These are phyloP conservation scores for Microctenopoma stevenorrisi DNA, from an alignment of 2,797 vertebrate genomes.

Conservation along the genomic window DNA sequence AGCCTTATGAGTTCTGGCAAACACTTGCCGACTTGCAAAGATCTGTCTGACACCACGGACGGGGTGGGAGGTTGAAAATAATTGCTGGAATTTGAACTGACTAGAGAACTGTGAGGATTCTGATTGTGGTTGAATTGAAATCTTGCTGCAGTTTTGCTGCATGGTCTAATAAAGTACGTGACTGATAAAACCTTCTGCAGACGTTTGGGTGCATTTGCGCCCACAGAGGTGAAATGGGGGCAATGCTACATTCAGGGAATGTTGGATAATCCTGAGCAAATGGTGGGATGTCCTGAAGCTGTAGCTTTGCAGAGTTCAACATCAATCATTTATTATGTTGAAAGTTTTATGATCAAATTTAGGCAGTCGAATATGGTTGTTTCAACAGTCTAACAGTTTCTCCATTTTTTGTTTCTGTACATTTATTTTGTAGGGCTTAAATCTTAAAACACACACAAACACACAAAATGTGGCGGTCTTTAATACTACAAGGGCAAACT, in stretches of 20 bases:
- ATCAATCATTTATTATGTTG: background rate
- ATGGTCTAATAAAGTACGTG: constrained; percentile 12
- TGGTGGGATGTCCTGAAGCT: background rate
- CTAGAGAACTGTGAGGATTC: constrained; percentile 14
- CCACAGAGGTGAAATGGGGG: constrained; percentile 54
- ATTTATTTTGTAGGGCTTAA: no score
- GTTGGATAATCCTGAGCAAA: constrained; percentile 11
- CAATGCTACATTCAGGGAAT: constrained; percentile 54
- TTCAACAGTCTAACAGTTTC: no score
- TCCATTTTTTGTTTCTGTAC: no score
- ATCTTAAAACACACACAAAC: no score
- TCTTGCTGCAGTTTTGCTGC: constrained; percentile 13
- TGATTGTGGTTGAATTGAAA: background rate
- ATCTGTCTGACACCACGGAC: constrained; percentile 24
- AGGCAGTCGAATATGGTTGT: no score
- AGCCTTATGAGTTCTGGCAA: constrained; percentile 27
- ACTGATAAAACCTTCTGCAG: constrained; percentile 32
- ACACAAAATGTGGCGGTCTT: no score
- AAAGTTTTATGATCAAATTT: background rate
- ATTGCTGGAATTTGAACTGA: constrained; percentile 17
- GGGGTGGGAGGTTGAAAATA: constrained; percentile 5
- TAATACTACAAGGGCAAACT: no score
- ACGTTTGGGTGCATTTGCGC: constrained; percentile 26
- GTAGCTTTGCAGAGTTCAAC: background rate
- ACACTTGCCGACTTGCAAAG: constrained; percentile 36